These are phyloP conservation scores for Periophthalmus magnuspinnatus DNA, from an alignment of 2,797 vertebrate genomes.

Conservation along the genomic window DNA sequence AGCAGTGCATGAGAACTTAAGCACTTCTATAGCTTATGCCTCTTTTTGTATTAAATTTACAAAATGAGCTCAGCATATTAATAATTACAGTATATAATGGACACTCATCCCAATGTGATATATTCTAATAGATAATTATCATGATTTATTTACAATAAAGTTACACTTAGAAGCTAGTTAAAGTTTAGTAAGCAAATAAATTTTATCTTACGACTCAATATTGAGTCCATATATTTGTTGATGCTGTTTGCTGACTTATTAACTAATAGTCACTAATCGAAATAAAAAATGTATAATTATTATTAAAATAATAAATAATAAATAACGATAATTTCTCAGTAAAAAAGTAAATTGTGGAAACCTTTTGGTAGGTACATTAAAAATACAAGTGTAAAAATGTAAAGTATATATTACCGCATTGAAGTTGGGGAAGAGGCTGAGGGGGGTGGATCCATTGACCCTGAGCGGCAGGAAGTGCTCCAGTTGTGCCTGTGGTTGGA, in stretches of 20 bases:
- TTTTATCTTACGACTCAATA: too few species aligned
- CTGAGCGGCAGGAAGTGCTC: slow-evolving; percentile 93
- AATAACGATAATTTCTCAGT: neutral
- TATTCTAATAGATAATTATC: neutral
- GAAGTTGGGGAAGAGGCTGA: slow-evolving; percentile 96
- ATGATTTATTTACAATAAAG: too few species aligned
- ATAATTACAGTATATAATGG: neutral
- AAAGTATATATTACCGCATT: slow-evolving; percentile 81
- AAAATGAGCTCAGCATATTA: neutral
- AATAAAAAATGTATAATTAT: neutral
- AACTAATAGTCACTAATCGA: neutral
- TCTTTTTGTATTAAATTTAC: neutral
- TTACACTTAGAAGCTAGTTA: neutral
- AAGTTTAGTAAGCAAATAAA: neutral
- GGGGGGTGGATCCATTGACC: slow-evolving; percentile 86
- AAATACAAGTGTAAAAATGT: neutral
- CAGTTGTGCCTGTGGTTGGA: slow-evolving; percentile 82
- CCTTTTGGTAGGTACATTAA: neutral
- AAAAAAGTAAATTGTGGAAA: neutral
- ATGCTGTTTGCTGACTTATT: neutral
- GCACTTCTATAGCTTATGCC: neutral
- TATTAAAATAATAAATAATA: neutral
- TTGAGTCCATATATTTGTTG: too few species aligned
- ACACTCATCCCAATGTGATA: neutral
- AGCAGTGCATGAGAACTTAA: neutral